These are phyloP conservation scores for Trachythela sp. DNA, from an alignment of 64 coral and sea anemone genomes.

Conservation along the genomic window DNA sequence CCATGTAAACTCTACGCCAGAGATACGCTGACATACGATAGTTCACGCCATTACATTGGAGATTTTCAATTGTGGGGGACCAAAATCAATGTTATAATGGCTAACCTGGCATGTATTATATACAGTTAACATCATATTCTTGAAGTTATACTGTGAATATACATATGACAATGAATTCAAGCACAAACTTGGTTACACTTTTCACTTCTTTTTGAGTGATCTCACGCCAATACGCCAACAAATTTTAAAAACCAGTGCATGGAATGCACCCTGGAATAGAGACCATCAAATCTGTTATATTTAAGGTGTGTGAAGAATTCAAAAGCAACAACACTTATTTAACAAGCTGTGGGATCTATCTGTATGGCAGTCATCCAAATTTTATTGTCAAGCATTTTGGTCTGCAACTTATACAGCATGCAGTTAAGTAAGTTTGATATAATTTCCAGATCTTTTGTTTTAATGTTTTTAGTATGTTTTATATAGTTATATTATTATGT, in stretches of 20 bases:
- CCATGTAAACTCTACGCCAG: no score
- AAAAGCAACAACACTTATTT: conserved; percentile 61
- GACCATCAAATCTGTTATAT: background rate
- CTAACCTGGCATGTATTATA: no score
- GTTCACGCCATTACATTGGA: no score
- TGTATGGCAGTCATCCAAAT: conserved; percentile 54
- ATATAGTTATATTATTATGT: conserved; percentile 19
- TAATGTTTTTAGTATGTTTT: background rate
- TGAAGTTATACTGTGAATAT: no score
- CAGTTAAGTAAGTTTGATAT: conserved; percentile 62
- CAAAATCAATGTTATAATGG: no score
- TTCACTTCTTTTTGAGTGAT: no score
- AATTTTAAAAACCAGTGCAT: background rate
- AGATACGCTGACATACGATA: no score
- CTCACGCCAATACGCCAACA: no score
- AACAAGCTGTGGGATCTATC: conserved; percentile 38
- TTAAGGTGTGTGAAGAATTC: conserved; percentile 53
- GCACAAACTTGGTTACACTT: no score
- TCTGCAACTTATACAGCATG: conserved; percentile 82
- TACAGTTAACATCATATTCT: no score
- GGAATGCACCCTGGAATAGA: background rate
- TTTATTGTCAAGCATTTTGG: conserved; percentile 70
- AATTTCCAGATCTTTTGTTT: background rate
- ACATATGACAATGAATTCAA: no score
- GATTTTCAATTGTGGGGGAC: no score